A percentile compares a stretch with the other conserved stretches of the same genome.
Conservation (phyloP, 1,140 invertebrate species). For the Monochamus saltuarius region DNA sequence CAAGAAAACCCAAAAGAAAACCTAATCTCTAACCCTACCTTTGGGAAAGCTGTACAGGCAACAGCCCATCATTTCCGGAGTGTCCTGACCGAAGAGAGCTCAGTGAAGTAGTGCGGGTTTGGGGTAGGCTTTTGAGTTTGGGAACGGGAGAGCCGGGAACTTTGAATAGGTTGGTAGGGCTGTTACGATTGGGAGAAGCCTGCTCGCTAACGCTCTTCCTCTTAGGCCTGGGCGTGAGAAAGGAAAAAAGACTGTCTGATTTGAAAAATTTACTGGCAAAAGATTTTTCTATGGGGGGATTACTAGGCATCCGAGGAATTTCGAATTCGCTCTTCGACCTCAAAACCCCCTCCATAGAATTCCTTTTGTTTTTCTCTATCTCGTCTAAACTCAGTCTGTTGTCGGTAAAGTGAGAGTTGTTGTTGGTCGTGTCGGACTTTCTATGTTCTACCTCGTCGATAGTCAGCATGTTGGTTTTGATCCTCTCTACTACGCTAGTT, state of each 20-base stretch:
- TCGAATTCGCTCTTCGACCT: slow-evolving; percentile 48
- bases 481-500: slow-evolving; percentile 33
- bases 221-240: slow-evolving; percentile 43
- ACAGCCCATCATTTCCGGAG: slow-evolving; percentile 27
- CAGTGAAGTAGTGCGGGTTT: slow-evolving; percentile 34
- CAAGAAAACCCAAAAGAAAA: slow-evolving; percentile 1
- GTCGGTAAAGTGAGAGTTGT: slow-evolving; percentile 7
- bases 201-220: slow-evolving; percentile 37
- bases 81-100: slow-evolving; percentile 33
- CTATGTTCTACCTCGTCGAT: slow-evolving; percentile 4
- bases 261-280: slow-evolving; percentile 29
- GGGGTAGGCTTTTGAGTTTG: slow-evolving; percentile 18
- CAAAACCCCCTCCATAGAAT: slow-evolving; percentile 35
- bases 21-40: slow-evolving; percentile 31
- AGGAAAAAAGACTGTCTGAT: slow-evolving; percentile 44
- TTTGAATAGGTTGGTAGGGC: slow-evolving; percentile 29
- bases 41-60: slow-evolving; percentile 24
- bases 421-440: slow-evolving; percentile 14
- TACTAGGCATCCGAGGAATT: slow-evolving; percentile 39
- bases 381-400: slow-evolving; percentile 6
- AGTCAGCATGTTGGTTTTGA: slow-evolving; percentile 4
- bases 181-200: slow-evolving; percentile 28
- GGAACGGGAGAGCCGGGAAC: slow-evolving; percentile 28
- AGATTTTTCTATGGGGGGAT: slow-evolving; percentile 20
- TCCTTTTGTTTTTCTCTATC: slow-evolving; percentile 8